Conservation (phyloP, 2,888 invertebrate species). For the Dynastes grantii region DNA sequence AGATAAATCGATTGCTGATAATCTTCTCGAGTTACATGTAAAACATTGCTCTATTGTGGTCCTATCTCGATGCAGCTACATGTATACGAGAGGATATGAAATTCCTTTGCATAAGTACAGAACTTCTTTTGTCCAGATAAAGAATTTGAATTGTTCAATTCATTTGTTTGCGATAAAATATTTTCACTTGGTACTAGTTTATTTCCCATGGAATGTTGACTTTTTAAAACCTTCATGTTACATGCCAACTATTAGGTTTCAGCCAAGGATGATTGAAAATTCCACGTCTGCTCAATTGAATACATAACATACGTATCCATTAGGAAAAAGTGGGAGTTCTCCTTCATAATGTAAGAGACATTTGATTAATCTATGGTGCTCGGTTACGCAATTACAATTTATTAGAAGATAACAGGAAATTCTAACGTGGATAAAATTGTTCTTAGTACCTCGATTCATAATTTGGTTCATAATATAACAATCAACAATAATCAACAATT, state of each 20-base stretch:
- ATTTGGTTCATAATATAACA: no score
- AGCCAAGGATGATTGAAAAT: no score
- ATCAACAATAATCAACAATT: no score
- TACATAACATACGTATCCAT: no score
- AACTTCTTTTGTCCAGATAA: slow-evolving; percentile 25
- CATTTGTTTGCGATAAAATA: slow-evolving; percentile 34
- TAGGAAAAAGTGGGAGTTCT: no score
- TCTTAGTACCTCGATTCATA: no score
- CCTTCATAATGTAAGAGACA: no score
- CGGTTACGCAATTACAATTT: no score
- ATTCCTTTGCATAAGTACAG: slow-evolving; percentile 34
- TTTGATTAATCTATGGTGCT: no score
- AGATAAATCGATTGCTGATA: slow-evolving; percentile 47
- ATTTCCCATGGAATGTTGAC: slow-evolving; percentile 14
- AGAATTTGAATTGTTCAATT: slow-evolving; percentile 37
- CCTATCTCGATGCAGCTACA: slow-evolving; percentile 28
- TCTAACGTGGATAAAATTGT: no score
- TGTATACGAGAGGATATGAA: neutral
- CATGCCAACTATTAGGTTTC: neutral
- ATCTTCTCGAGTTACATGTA: slow-evolving; percentile 43
- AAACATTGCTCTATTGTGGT: slow-evolving; percentile 42
- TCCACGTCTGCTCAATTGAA: no score
- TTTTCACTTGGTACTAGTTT: slow-evolving; percentile 31
- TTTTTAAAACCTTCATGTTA: neutral
- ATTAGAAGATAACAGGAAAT: no score